A percentile compares a stretch with the other conserved stretches of the same genome.
Conservation (phyloP, 2,113 vertebrate genomes). For the Uropsilus gracilis region DNA sequence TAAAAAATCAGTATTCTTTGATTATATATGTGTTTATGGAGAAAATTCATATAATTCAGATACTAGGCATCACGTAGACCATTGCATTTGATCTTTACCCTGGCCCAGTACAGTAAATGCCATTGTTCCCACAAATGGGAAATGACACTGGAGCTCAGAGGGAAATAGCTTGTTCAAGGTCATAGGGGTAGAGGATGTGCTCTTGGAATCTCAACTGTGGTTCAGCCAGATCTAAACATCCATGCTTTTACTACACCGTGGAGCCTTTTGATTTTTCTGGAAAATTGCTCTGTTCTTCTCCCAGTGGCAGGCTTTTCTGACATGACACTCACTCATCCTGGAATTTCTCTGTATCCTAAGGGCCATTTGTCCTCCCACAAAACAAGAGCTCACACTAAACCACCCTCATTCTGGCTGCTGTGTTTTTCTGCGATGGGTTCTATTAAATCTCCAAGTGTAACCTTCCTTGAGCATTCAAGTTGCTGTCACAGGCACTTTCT, state of each 20-base stretch:
- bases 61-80: neutral
- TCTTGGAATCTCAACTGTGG: neutral
- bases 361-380: neutral
- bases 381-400: neutral
- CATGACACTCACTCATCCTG: neutral
- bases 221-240: neutral
- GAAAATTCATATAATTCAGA: neutral
- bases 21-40: neutral
- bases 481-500: neutral
- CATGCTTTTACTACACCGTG: no score
- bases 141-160: neutral
- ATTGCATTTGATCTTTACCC: neutral
- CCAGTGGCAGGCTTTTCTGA: neutral
- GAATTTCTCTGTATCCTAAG: neutral
- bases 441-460: neutral
- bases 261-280: neutral
- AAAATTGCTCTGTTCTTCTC: neutral
- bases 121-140: neutral
- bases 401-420: neutral
- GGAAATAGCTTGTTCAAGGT: neutral
- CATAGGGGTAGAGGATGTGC: neutral
- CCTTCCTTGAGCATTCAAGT: neutral
- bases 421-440: neutral
- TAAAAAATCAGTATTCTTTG: neutral
- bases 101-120: fast-evolving